A percentile compares a stretch with the other conserved stretches of the same genome.
Evolutionary conservation across 2,113 vertebrate species (phyloP).

Genomic region (Hirundichthys speculiger): DNA sequence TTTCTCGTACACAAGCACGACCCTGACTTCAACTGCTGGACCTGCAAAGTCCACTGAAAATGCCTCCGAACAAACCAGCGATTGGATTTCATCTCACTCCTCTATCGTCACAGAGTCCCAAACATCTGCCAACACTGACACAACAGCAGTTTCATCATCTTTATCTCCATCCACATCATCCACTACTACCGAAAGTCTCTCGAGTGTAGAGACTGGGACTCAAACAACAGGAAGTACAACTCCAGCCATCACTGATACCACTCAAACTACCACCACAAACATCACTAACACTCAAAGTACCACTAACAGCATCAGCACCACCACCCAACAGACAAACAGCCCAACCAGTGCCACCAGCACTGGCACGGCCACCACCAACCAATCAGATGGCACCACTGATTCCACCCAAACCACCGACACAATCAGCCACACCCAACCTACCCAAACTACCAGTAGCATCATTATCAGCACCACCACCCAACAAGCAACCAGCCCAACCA

Average conservation of each 20-base stretch:
- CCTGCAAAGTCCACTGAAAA: background rate
- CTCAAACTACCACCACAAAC: background rate
- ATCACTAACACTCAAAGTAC: fast-evolving
- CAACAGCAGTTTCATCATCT: background rate
- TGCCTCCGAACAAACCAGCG: no score
- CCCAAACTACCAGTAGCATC: background rate
- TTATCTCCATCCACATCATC: background rate
- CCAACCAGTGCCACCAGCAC: no score
- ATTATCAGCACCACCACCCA: background rate
- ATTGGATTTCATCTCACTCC: no score
- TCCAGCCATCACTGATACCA: background rate
- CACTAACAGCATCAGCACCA: background rate
- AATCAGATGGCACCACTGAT: background rate
- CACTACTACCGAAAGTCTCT: background rate
- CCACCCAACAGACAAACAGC: background rate
- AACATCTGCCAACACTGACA: background rate
- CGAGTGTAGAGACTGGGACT: background rate
- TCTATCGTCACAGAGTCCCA: background rate
- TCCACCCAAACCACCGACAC: background rate
- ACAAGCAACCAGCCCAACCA: background rate
- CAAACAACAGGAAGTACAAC: background rate
- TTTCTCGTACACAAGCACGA: no score
- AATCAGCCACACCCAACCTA: background rate
- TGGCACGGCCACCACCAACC: background rate
- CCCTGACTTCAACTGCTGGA: background rate